A percentile compares a stretch with the other conserved stretches of the same genome.
Conservation (phyloP, 2,888 invertebrate genomes). For the Reticulitermes lucifugus region DNA sequence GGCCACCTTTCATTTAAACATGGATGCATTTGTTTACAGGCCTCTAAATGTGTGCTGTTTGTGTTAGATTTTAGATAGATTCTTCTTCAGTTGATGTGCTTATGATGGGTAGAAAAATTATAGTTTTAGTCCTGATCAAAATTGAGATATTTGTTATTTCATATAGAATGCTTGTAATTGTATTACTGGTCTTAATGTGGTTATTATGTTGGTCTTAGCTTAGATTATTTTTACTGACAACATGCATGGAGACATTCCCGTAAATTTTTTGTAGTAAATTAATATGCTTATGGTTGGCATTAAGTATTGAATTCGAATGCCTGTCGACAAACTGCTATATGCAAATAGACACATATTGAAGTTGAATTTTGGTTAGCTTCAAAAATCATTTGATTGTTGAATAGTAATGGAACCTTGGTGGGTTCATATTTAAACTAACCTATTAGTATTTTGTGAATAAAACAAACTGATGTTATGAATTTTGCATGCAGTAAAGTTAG, state of each 20-base stretch:
- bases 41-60: conserved; percentile 39
- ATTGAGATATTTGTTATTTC: background rate
- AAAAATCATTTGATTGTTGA: background rate
- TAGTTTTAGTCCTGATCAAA: background rate
- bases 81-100: conserved; percentile 32
- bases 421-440: background rate
- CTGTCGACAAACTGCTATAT: background rate
- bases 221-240: background rate
- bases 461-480: background rate
- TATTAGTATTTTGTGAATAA: background rate
- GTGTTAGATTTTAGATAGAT: background rate
- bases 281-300: conserved; percentile 5
- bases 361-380: conserved; percentile 18
- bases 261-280: background rate
- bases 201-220: background rate
- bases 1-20: conserved; percentile 25
- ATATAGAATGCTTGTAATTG: background rate
- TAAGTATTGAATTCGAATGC: background rate
- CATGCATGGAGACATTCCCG: background rate
- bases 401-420: background rate
- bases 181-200: background rate
- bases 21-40: conserved; percentile 50
- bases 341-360: background rate
- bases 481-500: conserved; percentile 8
- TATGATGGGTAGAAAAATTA: conserved; percentile 1